Conservation (phyloP, 2,797 vertebrate species). For the Graptemys geographica region DNA sequence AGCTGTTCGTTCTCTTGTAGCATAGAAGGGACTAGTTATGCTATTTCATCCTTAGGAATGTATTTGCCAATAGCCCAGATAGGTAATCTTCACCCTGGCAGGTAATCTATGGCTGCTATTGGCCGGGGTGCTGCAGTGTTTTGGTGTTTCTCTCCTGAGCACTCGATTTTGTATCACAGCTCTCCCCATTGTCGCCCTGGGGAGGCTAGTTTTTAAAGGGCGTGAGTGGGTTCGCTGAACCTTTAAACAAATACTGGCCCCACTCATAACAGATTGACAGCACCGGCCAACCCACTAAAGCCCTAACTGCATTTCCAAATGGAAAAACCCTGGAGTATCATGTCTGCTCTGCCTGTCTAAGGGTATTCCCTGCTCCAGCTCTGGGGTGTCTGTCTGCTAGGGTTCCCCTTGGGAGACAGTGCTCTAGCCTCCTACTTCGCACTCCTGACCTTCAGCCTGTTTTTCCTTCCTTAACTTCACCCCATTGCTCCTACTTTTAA, state of each 20-base stretch:
- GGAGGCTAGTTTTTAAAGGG: not conserved
- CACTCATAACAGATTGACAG: not conserved
- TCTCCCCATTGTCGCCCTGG: not conserved
- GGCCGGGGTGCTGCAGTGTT: not conserved
- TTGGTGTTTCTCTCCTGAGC: not conserved
- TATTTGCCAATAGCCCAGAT: slow-evolving; percentile 29
- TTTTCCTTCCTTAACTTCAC: not conserved
- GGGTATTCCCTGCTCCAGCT: not conserved
- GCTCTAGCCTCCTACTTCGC: not conserved
- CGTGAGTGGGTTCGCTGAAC: not conserved
- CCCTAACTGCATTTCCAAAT: not conserved
- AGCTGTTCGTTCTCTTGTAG: not conserved
- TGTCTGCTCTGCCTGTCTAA: not conserved
- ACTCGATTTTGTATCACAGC: not conserved
- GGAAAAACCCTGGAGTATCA: not conserved
- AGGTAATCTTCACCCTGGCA: not conserved
- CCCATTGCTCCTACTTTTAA: not conserved
- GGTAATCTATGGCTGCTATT: not conserved
- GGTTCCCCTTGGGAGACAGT: not conserved
- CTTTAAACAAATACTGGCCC: not conserved
- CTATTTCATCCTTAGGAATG: slow-evolving; percentile 43
- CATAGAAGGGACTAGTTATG: slow-evolving; percentile 14
- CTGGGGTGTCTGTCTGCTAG: not conserved
- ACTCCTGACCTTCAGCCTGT: not conserved
- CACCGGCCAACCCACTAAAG: too few relatives aligned